Base-by-base conservation (phyloP, 2,888 invertebrate species). In the Synanthedon myopaeformis region DNA sequence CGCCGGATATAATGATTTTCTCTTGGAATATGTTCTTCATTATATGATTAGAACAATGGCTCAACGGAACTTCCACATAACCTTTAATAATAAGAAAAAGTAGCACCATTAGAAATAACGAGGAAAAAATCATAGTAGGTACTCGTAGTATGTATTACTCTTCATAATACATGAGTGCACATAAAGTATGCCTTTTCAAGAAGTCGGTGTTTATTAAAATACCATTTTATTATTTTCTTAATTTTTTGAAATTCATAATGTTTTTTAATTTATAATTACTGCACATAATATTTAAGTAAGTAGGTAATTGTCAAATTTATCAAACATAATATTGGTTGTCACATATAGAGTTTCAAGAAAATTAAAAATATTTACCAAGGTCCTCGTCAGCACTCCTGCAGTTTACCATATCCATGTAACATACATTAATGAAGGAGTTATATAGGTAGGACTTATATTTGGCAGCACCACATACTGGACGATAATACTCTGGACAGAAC, bases 1-100 rank as follows among this genome's bases (percentile, higher is more conserved):
- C 5, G 53, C 72, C 68, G 0, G 70, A 61, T 8, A 75, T 54
- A 2, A 82, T 51, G 0, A 82, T 54, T 59, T 72, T 62, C 61
- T 82, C 82, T 41, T 69, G 74, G 57, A 71, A 84, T 49, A 85
- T 81, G 49, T 86, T 85, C 60, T 79, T 84, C 85, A 85, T 83
- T 0, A 62, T 56, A 58, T 85, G 86, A 3, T 64, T 61, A 35
- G 70, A 81, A 57, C 86, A 86, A 55, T 65, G 76, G 4, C 70
- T 61, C 14, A 85, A 55, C 0, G 82, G 80, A 0, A 86, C 84
- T 65, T 86, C 82, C 0, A 72, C 60, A 56, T 78, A 85, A 6
- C 67, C 86, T 85, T 69, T 45, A 69, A 70, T 60, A 55, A 53
- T 19, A 53, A 35, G 3, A 35, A 35, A 35, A 35, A 35, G 2